These are phyloP conservation scores for Triplophysa yarkandensis DNA, from an alignment of 2,797 vertebrate species.

Conservation along the genomic window DNA sequence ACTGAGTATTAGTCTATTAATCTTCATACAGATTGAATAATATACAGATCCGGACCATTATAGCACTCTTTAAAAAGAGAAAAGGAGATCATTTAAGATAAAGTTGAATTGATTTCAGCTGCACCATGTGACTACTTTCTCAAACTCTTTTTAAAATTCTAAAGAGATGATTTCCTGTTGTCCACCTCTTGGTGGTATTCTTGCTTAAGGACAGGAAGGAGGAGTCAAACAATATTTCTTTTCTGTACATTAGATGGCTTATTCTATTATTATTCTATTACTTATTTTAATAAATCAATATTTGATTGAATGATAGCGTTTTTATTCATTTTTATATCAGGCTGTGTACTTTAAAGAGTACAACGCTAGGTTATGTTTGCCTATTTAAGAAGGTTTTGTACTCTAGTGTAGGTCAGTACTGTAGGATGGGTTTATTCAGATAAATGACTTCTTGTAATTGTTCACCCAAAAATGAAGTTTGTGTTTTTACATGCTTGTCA, in stretches of 20 bases:
- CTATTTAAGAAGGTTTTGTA: too few relatives aligned
- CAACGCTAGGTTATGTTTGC: too few relatives aligned
- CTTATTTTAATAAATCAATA: slow-evolving; percentile 42
- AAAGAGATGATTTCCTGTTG: background rate
- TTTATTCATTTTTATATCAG: background rate
- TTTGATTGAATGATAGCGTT: slow-evolving; percentile 3
- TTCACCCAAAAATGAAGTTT: too few relatives aligned
- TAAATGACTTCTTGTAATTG: too few relatives aligned
- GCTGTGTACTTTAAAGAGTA: background rate
- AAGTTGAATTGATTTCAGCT: slow-evolving; percentile 6
- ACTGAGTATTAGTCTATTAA: slow-evolving; percentile 9
- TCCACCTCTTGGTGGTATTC: slow-evolving; percentile 27
- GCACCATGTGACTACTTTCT: slow-evolving; percentile 21
- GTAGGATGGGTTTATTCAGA: too few relatives aligned
- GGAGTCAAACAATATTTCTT: background rate
- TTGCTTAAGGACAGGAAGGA: background rate
- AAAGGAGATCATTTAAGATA: slow-evolving; percentile 8
- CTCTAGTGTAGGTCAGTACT: too few relatives aligned
- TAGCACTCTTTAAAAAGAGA: slow-evolving; percentile 23
- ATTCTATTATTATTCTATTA: slow-evolving; percentile 34
- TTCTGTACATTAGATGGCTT: slow-evolving; percentile 23
- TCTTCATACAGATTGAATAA: background rate
- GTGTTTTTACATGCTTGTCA: too few relatives aligned
- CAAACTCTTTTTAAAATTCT: background rate
- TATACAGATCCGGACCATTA: background rate